Evolutionary conservation across 2,113 vertebrate species (phyloP), one percentile per base, ranked within the genome.

Genomic region (Pleuronectes platessa): DNA sequence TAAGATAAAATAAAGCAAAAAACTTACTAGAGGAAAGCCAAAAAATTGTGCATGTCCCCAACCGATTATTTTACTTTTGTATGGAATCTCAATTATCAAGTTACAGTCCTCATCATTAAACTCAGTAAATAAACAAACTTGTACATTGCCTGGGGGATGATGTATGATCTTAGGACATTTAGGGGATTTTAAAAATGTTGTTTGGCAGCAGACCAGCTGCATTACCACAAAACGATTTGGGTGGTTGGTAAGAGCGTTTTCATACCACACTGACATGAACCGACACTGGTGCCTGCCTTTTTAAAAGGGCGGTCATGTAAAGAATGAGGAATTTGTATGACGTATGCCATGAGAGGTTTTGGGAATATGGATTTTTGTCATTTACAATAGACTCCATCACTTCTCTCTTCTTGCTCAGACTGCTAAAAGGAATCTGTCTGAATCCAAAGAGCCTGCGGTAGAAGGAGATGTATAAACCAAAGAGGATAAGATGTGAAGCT

Each of bases 211-310:
- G 56, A 42, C 6, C 15, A 54, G 61, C 47, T 71, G 27, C 47
- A 6, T 42, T 27, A 31, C 31, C 6, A 31, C 6, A 74, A 45
- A 58, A 23, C 77, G 0, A 13, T 82, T 62, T 74, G 68, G 37
- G 61, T 51, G 26, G 20, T 62, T 45, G 21, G 47, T 45, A 55
- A 72, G 23, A 63, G 67, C 1, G 70, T 73, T 80, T 71, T 68
- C 71, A 78, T 83, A 60, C 27, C 45, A 61, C 4, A 24, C 51
- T 74, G 61, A 70, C 65, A 61, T 51, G 49, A 76, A 27, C 42
- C 2, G 10, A 77, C 60, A 51, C 23, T n/a, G 31, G 23, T 15
- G 7, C 0, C 14, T 58, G 42, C 17, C 24, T 51, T 71, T 40
- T 71, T 42, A 21, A 76, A 72, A 71, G 61, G 17, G 12, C 59